A percentile compares a stretch with the other conserved stretches of the same genome.
These are phyloP conservation scores for Ictidomys tridecemlineatus DNA, from an alignment of 2,113 vertebrate genomes.

Conservation along the genomic window DNA sequence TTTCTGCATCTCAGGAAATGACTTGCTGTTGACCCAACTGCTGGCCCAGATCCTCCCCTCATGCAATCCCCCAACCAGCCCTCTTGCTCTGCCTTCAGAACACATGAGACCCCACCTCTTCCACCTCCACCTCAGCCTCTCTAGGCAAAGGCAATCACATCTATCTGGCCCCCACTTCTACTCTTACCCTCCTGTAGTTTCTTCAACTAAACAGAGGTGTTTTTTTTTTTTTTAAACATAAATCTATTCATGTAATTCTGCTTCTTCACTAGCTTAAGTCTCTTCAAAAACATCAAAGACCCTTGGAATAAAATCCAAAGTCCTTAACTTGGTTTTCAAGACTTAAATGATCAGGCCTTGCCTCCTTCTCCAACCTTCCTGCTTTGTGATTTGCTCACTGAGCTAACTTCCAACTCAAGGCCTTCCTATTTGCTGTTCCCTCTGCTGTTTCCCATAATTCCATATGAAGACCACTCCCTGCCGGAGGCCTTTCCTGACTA, in stretches of 20 bases:
- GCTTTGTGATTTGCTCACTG: background rate
- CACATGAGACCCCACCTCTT: background rate
- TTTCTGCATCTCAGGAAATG: background rate
- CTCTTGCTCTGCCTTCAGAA: background rate
- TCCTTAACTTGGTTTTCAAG: background rate
- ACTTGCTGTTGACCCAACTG: too few species aligned
- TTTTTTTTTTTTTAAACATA: background rate
- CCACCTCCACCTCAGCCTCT: fast-evolving
- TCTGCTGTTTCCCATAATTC: background rate
- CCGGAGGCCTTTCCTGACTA: background rate
- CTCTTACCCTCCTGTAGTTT: background rate
- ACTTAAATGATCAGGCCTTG: background rate
- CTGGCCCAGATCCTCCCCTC: background rate
- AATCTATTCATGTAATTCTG: background rate
- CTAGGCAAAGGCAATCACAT: background rate
- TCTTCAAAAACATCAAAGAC: constrained; percentile 3
- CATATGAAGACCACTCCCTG: background rate
- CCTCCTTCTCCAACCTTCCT: background rate
- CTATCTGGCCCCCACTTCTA: background rate
- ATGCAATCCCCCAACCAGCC: background rate
- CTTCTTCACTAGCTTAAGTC: background rate
- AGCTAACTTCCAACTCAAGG: background rate
- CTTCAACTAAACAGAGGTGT: background rate
- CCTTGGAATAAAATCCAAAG: constrained; percentile 4
- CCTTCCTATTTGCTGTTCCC: background rate